These are phyloP conservation scores for Drosophila lini DNA, from an alignment of 1,140 invertebrate species.

Conservation along the genomic window DNA sequence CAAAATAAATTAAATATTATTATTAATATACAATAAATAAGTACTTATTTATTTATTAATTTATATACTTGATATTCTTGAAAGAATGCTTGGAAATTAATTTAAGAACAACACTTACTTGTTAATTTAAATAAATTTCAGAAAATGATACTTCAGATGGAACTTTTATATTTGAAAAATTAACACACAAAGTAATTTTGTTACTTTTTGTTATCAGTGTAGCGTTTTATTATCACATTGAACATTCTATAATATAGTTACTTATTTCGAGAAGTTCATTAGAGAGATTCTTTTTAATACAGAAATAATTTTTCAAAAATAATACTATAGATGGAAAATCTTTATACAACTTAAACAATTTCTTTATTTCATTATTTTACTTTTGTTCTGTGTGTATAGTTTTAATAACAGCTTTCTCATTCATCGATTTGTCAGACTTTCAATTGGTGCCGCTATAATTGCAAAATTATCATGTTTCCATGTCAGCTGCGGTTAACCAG, in stretches of 20 bases:
- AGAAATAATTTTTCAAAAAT: no score
- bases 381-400: not conserved
- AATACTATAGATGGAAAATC: no score
- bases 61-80: no score
- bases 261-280: no score
- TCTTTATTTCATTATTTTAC: not conserved
- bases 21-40: no score
- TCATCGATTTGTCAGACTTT: not conserved
- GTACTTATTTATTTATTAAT: no score
- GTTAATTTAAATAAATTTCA: not conserved
- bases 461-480: conserved; percentile 20
- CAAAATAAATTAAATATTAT: no score
- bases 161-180: not conserved
- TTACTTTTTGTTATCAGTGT: no score
- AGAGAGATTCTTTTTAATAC: no score
- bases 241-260: no score
- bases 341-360: no score
- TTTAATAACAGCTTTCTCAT: not conserved
- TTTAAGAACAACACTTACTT: not conserved
- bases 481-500: conserved; percentile 43
- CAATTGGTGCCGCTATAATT: not conserved
- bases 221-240: no score
- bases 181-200: not conserved
- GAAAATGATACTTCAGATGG: not conserved
- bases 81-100: not conserved